Evolutionary conservation across 2,113 vertebrate genomes (phyloP).

Genomic region (Pampusana beccarii): DNA sequence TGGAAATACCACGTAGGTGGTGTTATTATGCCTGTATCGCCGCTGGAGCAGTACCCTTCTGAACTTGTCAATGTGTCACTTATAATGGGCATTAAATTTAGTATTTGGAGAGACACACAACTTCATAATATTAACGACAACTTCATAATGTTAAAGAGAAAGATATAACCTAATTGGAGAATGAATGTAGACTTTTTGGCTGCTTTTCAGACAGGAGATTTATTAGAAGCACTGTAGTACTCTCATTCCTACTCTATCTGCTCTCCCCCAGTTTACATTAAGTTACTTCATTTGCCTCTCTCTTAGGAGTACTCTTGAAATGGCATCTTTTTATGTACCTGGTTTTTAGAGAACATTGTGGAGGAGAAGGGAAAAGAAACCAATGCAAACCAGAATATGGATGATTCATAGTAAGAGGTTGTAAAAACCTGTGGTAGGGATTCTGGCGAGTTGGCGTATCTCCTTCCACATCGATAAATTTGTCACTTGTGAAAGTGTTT

Average conservation of each 20-base stretch:
- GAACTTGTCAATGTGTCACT: background rate
- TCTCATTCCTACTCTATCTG: background rate
- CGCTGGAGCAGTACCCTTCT: background rate
- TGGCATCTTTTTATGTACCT: background rate
- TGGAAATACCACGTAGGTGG: background rate
- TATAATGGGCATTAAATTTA: slow-evolving; percentile 3
- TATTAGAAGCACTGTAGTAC: background rate
- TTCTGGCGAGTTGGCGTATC: slow-evolving; percentile 15
- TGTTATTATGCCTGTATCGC: background rate
- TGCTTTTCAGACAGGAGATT: slow-evolving; percentile 21
- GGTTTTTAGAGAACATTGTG: background rate
- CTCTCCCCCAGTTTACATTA: background rate
- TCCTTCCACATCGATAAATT: slow-evolving; percentile 15
- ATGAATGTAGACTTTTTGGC: slow-evolving; percentile 34
- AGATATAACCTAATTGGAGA: slow-evolving; percentile 15
- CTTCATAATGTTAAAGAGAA: slow-evolving; percentile 44
- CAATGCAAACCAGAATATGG: background rate
- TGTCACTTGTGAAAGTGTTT: slow-evolving; percentile 22
- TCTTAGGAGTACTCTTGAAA: background rate
- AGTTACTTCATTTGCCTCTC: background rate
- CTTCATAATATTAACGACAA: slow-evolving; percentile 7
- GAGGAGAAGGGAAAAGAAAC: background rate
- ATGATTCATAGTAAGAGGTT: slow-evolving; percentile 11
- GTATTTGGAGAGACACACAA: background rate
- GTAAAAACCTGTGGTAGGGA: slow-evolving; percentile 10